A percentile compares a stretch with the other conserved stretches of the same genome.
Conservation (phyloP, 2,797 vertebrate genomes). For the Xerus rutilus region DNA sequence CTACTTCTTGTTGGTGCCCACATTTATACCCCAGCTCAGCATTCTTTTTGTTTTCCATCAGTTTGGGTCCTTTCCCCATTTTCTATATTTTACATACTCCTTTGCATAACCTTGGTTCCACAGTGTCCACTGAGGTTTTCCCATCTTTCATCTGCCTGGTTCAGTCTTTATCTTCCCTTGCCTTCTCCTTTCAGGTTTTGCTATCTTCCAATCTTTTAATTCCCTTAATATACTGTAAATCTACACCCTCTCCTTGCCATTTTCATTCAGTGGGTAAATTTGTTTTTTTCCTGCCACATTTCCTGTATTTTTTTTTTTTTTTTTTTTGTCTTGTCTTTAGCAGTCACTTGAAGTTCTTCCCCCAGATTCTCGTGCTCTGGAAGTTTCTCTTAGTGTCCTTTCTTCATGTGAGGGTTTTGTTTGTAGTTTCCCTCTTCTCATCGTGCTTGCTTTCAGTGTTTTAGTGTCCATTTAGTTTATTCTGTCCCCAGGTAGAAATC, state of each 20-base stretch:
- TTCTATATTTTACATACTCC: neutral
- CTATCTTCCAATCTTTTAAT: neutral
- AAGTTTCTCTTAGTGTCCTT: neutral
- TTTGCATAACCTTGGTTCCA: neutral
- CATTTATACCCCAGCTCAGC: neutral
- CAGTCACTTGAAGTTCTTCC: neutral
- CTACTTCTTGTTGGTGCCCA: neutral
- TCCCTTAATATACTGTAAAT: neutral
- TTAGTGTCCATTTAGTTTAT: neutral
- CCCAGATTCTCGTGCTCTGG: neutral
- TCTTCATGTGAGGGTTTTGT: neutral
- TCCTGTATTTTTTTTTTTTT: neutral
- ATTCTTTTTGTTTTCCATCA: neutral
- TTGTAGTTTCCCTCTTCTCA: neutral
- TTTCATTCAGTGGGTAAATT: neutral
- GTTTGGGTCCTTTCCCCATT: neutral
- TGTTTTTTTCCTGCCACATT: neutral
- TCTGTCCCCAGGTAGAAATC: constrained; percentile 26
- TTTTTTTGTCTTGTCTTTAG: neutral
- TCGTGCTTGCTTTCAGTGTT: neutral
- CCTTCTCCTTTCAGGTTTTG: neutral
- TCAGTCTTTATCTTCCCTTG: neutral
- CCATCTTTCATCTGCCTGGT: neutral
- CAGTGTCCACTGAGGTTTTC: neutral
- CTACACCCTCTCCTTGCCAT: neutral